Conservation (phyloP, 2,113 vertebrate genomes). For the Mormoops blainvillei region DNA sequence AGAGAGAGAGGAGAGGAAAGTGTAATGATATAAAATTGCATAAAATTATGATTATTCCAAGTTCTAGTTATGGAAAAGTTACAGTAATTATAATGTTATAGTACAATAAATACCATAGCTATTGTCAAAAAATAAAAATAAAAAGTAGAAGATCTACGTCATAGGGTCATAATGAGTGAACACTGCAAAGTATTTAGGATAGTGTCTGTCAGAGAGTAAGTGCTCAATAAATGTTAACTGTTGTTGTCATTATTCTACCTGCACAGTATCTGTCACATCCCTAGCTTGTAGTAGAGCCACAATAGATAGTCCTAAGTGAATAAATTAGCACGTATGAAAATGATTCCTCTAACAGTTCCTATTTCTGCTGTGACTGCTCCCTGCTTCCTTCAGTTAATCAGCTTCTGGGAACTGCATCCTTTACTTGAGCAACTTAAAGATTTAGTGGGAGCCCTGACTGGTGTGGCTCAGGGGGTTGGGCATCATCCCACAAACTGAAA, state of each 20-base stretch:
- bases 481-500: no score
- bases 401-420: slow-evolving; percentile 12
- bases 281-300: not conserved
- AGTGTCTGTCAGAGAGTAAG: not conserved
- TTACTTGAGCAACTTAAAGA: not conserved
- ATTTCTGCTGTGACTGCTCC: not conserved
- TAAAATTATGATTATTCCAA: slow-evolving; percentile 23
- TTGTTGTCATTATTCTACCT: not conserved
- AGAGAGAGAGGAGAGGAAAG: not conserved
- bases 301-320: not conserved
- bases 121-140: not conserved
- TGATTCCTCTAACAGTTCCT: not conserved
- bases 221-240: not conserved
- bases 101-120: not conserved
- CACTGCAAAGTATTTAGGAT: no score
- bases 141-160: not conserved
- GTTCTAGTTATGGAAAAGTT: not conserved
- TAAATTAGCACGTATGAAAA: not conserved
- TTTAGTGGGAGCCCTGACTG: not conserved
- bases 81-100: not conserved
- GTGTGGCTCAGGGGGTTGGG: no score
- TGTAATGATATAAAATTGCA: not conserved
- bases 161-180: not conserved
- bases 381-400: slow-evolving; percentile 4
- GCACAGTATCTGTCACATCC: not conserved